Evolutionary conservation across 2,113 vertebrate genomes (phyloP).

Genomic region (Damaliscus lunatus): DNA sequence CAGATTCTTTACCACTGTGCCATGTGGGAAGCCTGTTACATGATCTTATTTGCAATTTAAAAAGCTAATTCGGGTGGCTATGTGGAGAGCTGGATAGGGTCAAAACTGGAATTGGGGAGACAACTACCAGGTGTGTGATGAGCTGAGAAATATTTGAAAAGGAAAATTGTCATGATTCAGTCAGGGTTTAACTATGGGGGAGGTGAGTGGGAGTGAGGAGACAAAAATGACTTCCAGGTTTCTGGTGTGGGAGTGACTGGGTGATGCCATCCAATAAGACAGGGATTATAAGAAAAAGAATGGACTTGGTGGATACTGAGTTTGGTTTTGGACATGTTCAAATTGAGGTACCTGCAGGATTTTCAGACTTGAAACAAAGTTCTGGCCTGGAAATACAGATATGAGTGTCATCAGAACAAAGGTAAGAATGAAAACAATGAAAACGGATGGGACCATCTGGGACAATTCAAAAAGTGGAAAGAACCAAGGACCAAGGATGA

Average conservation of each 20-base stretch:
- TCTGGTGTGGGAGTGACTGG: not conserved
- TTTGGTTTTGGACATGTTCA: constrained; percentile 20
- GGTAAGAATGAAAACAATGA: not conserved
- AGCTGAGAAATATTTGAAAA: constrained; percentile 32
- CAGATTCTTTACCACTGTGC: not conserved
- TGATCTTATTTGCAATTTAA: not conserved
- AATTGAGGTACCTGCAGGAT: not conserved
- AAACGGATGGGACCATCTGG: not conserved
- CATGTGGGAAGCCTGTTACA: not conserved
- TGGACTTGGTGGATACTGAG: not conserved
- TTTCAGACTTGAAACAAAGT: constrained; percentile 6
- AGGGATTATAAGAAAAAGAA: not conserved
- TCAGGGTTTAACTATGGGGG: not conserved
- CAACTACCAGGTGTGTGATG: not conserved
- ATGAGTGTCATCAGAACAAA: not conserved
- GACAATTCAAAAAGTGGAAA: constrained; percentile 6
- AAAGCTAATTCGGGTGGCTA: not conserved
- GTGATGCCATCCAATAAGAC: not conserved
- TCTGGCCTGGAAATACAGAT: not conserved
- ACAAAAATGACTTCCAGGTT: not conserved
- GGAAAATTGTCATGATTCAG: not conserved
- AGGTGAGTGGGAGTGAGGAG: not conserved
- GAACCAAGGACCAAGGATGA: not conserved
- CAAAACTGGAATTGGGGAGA: not conserved
- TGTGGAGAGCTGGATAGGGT: not conserved